Percentiles rank a stretch among this genome's conserved stretches.
Evolutionary conservation across 2,888 invertebrate species (phyloP).

Genomic region (Deilephila elpenor): DNA sequence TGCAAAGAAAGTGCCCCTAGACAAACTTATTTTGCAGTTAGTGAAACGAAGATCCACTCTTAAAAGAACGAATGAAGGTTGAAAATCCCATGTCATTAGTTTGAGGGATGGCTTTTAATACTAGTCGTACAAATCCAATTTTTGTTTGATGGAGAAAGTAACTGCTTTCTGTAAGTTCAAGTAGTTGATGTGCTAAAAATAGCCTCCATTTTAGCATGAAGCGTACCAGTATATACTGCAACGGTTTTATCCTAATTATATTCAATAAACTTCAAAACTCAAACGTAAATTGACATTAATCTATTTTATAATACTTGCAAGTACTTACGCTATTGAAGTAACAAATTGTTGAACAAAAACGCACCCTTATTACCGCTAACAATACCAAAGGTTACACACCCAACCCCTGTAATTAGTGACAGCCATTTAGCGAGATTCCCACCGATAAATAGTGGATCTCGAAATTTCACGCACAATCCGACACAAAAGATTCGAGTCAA

Average conservation of each 20-base stretch:
- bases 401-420: constrained; percentile 69
- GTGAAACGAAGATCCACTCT: constrained; percentile 37
- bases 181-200: constrained; percentile 29
- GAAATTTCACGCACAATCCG: constrained; percentile 80
- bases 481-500: constrained; percentile 79
- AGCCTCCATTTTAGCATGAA: background rate
- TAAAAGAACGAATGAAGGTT: constrained; percentile 40
- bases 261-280: no score
- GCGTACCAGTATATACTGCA: no score
- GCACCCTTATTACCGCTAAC: constrained; percentile 34
- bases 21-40: constrained; percentile 3
- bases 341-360: background rate
- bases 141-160: constrained; percentile 65
- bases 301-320: no score
- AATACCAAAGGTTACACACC: constrained; percentile 28
- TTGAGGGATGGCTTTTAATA: background rate
- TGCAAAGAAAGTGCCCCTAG: constrained; percentile 63
- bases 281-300: no score
- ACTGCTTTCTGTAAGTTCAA: constrained; percentile 57
- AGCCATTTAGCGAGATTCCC: constrained; percentile 62
- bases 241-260: no score
- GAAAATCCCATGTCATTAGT: constrained; percentile 35
- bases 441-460: constrained; percentile 72
- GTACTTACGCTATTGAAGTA: background rate
- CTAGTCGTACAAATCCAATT: constrained; percentile 57